Evolutionary conservation across 2,888 invertebrate species (phyloP).

Genomic region (Noctua janthina): DNA sequence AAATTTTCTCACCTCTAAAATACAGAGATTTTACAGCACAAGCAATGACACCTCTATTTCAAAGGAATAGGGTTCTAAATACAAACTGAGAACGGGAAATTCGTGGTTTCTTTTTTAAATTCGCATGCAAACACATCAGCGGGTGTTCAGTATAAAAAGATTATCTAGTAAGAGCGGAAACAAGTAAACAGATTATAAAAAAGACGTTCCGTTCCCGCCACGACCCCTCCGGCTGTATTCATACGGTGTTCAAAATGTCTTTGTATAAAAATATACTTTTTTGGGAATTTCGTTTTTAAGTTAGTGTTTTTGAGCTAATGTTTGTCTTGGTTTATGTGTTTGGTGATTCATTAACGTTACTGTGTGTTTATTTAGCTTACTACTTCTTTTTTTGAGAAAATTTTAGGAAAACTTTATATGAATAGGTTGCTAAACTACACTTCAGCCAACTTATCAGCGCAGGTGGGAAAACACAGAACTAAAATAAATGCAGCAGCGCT

Average conservation of each 20-base stretch:
- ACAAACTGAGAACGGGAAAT: constrained; percentile 28
- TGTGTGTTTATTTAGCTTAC: not conserved
- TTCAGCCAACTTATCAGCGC: too few species aligned
- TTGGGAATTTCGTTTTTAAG: constrained; percentile 25
- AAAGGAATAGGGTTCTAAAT: constrained; percentile 38
- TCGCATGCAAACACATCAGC: constrained; percentile 77
- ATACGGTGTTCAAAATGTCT: constrained; percentile 67
- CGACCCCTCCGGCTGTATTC: constrained; percentile 76
- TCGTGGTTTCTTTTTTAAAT: constrained; percentile 65
- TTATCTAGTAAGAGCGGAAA: constrained; percentile 83
- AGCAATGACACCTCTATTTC: constrained; percentile 13
- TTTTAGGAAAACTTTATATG: not conserved
- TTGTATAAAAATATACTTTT: constrained; percentile 39
- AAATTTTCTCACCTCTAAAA: constrained; percentile 44
- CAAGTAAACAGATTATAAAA: constrained; percentile 89
- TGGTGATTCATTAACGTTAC: not conserved
- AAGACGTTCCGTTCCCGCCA: constrained; percentile 80
- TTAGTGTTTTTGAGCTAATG: constrained; percentile 22
- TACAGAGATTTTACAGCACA: constrained; percentile 21
- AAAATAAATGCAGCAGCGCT: too few species aligned
- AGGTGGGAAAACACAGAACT: too few species aligned
- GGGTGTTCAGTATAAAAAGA: constrained; percentile 83
- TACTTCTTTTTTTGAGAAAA: too few species aligned
- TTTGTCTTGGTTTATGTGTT: constrained; percentile 10
- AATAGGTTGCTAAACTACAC: too few species aligned